Base-by-base conservation (phyloP, 1,140 invertebrate genomes). In the Cheumatopsyche charites region DNA sequence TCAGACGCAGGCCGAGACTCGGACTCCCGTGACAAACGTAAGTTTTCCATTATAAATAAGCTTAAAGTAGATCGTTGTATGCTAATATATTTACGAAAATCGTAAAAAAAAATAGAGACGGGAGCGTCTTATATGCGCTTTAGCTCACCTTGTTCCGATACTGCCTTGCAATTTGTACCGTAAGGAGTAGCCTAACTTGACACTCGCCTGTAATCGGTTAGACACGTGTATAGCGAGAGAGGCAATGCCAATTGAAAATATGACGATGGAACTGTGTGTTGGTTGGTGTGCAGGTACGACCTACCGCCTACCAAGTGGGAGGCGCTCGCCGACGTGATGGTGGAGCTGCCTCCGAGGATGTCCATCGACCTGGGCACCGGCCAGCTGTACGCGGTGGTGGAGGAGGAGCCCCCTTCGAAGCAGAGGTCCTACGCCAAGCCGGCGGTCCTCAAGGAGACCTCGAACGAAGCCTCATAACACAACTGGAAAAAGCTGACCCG, bases 221-320 rank as follows among this genome's bases (percentile, higher is more conserved):
- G 29, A 65, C 11, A 42, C 17, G 6, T 52, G 19, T 13, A 19
- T 7, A 19, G 47, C 47, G 19, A 5, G 7, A 15, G n/a, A 9
- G 55, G 9, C 21, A 17, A 1, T 55, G 17, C 13, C 9, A 58
- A 58, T 42, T 42, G 5, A 47, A 19, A 21, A 58, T 25, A 58
- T 58, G 55, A 25, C 23, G 19, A 58, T 12, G 19, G 11, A 15
- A 43, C 11, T 69, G 47, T 41, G 23, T 47, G 41, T 58, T 47
- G 43, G 19, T 67, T 67, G 63, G 45, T 71, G 12, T 43, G 17
- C 36, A 41, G 63, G 45, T 71, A 12, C 47, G 72, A 70, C 67
- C 81, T 82, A 70, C 79, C 80, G 7, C 80, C 82, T 7, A 86
- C 84, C 0, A 79, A 82, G 2, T 86, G 84, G 84, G 84, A 86